Percentiles rank a stretch among this genome's conserved stretches.
phyloP scores from a whole-genome alignment of 2,888 invertebrate species.

The Torymus auratus region DNA sequence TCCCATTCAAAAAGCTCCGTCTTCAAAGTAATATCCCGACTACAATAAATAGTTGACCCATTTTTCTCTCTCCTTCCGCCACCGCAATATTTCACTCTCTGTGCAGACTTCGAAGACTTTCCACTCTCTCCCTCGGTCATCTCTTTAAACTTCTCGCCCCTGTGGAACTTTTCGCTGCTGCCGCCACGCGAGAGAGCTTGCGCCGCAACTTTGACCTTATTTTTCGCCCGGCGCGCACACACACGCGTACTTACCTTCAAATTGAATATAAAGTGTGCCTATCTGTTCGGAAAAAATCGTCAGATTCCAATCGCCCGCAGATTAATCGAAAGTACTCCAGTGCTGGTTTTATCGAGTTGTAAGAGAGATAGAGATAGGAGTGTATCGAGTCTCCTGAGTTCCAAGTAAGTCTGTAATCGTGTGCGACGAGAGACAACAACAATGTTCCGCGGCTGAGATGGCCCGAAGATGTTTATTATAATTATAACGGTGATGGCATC shows the following conservation, averaged over 20 bases:
- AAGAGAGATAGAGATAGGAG: too few relatives aligned
- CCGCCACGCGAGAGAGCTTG: too few relatives aligned
- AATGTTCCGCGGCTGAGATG: background rate
- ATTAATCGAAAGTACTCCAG: too few relatives aligned
- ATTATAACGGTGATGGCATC: conserved; percentile 25
- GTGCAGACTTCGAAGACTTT: conserved; percentile 25
- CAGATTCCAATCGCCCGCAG: too few relatives aligned
- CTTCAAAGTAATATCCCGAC: conserved; percentile 34
- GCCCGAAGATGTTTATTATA: conserved; percentile 17
- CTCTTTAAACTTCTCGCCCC: conserved; percentile 43
- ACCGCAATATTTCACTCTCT: conserved; percentile 40
- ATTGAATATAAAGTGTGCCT: too few relatives aligned
- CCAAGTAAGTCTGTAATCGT: too few relatives aligned
- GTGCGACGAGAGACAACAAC: too few relatives aligned
- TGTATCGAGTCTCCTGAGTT: too few relatives aligned
- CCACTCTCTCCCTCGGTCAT: conserved; percentile 7
- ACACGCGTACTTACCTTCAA: background rate
- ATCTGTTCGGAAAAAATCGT: too few relatives aligned
- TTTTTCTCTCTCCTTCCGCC: conserved; percentile 21
- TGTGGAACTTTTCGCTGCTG: conserved; percentile 9
- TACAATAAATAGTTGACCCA: conserved; percentile 52
- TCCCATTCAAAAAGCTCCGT: background rate
- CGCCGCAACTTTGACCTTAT: conserved; percentile 38
- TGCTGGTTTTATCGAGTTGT: too few relatives aligned
- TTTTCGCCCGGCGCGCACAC: conserved; percentile 9